phyloP scores from a whole-genome alignment of 2,113 vertebrate genomes.

The Hirundichthys speculiger region DNA sequence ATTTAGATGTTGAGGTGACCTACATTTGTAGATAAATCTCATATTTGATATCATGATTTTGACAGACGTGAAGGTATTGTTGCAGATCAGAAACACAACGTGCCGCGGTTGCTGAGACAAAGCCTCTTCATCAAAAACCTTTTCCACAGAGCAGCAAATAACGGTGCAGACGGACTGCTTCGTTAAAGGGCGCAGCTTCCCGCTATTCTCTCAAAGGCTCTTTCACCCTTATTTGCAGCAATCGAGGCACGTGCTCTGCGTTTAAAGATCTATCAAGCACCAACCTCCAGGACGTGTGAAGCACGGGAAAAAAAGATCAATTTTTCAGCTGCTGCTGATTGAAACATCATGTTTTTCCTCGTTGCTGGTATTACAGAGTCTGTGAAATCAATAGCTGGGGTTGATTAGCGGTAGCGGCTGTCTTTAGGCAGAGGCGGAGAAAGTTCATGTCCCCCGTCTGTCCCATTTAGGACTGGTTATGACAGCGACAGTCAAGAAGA shows the following conservation, averaged over 20 bases:
- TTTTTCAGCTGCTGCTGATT: slow-evolving; percentile 54
- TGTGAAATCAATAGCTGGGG: slow-evolving; percentile 52
- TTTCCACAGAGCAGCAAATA: not conserved
- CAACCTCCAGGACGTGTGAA: slow-evolving; percentile 29
- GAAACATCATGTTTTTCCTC: slow-evolving; percentile 61
- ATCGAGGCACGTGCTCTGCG: slow-evolving; percentile 36
- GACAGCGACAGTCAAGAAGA: too few relatives aligned
- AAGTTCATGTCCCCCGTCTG: too few relatives aligned
- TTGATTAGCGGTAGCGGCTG: slow-evolving; percentile 49
- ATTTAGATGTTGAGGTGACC: too few relatives aligned
- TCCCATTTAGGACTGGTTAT: too few relatives aligned
- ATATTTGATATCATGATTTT: not conserved
- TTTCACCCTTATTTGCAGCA: slow-evolving; percentile 10
- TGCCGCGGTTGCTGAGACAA: not conserved
- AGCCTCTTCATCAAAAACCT: not conserved
- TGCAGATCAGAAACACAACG: not conserved
- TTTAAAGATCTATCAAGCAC: slow-evolving; percentile 39
- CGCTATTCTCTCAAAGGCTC: not conserved
- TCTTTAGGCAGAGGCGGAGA: too few relatives aligned
- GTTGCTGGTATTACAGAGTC: slow-evolving; percentile 41
- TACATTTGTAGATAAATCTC: too few relatives aligned
- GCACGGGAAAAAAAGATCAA: slow-evolving; percentile 46
- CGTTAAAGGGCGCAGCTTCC: not conserved
- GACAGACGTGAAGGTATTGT: not conserved
- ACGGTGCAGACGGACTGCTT: not conserved